Base-by-base conservation (phyloP, 2,113 vertebrate species). In the Porphyrio hochstetteri region DNA sequence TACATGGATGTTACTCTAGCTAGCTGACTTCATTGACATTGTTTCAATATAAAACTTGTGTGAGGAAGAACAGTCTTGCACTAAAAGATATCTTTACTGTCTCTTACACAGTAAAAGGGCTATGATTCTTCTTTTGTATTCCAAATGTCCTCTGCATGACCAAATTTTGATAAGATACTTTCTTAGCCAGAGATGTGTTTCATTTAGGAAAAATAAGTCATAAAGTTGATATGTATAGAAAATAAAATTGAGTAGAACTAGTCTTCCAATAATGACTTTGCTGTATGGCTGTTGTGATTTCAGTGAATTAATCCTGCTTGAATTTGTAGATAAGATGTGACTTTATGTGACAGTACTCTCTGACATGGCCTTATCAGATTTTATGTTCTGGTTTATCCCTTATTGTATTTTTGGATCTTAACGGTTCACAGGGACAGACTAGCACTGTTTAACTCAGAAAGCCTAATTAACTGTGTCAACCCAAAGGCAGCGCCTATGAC, bases 161-260 rank as follows among this genome's bases (percentile, higher is more conserved):
- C 15, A 67, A 55, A 20, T 11, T 83, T 72, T 29, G 28, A 2
- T 13, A 74, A 59, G 16, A 3, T 53, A 23, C 44, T 77, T 80
- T 71, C 38, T 46, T 60, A 38, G 48, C 5, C 18, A 28, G 5
- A 60, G 4, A 2, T 61, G 2, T 46, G 7, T 50, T 61, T 23
- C 48, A 68, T 21, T 42, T 12, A 13, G 3, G 2, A 11, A 5
- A 20, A 20, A 24, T 53, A 48, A 27, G 1, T 6, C 1, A 35
- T 19, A 2, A 48, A 65, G 9, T 38, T 12, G 1, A 28, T 12
- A 25, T 53, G 5, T 19, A 64, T 5, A 2, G 53, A 72, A 80
- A 63, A 65, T 21, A 59, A 13, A 23, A 6, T 27, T 50, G 28
- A 59, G 12, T 29, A 77, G 36, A 86, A 50, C 4, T 60, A 42